These are phyloP conservation scores for Astropecten irregularis DNA, from an alignment of 53 echinoderm and acorn worm genomes.

Conservation along the genomic window DNA sequence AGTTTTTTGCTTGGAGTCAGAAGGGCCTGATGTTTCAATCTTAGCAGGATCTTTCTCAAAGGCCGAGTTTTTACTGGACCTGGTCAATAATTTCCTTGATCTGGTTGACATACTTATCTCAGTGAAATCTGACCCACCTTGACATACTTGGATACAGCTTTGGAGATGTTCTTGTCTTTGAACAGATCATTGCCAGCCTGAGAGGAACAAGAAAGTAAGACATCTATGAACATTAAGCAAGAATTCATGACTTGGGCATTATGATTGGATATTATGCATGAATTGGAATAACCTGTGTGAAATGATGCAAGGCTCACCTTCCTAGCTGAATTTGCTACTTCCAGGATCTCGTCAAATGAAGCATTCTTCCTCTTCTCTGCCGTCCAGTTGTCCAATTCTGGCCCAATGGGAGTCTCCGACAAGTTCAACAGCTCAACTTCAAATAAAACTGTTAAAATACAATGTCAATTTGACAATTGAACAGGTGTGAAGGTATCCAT, in stretches of 20 bases:
- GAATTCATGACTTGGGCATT: no score
- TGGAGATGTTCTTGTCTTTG: constrained; percentile 17
- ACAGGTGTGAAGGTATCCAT: no score
- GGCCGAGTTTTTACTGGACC: no score
- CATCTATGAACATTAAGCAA: no score
- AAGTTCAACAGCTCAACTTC: constrained; percentile 81
- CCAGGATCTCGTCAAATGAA: constrained; percentile 64
- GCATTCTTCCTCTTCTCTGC: constrained; percentile 61
- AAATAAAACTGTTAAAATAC: constrained; percentile 57
- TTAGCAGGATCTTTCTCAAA: no score
- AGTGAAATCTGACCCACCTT: constrained; percentile 85
- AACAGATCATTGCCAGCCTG: constrained; percentile 81
- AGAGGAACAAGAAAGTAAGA: background rate
- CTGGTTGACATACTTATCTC: no score
- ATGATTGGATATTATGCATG: no score
- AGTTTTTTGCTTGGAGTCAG: no score
- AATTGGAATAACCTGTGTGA: no score
- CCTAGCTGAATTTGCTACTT: constrained; percentile 61
- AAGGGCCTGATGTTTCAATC: no score
- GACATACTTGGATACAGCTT: constrained; percentile 64
- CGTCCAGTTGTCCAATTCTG: constrained; percentile 68
- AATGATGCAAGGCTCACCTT: no score
- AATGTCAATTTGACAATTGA: background rate
- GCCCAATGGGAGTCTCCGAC: constrained; percentile 53
- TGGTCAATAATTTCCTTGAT: no score